phyloP scores from a whole-genome alignment of 1,140 invertebrate genomes.

The Stegodyphus dumicola region DNA sequence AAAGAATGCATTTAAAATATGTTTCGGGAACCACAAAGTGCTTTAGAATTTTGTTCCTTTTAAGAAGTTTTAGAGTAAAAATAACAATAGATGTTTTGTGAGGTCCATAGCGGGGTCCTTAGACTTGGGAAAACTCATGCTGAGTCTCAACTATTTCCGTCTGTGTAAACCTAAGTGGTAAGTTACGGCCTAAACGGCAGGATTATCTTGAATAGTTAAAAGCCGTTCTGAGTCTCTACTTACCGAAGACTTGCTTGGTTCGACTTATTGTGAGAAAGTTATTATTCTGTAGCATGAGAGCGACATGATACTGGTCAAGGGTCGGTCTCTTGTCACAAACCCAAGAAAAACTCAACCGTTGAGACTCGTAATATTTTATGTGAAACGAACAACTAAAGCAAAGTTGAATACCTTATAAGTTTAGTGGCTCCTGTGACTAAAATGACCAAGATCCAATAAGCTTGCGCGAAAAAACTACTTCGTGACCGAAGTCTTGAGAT shows the following conservation, averaged over 20 bases:
- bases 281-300: not conserved
- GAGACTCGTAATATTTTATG: too few species aligned
- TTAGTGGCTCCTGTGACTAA: too few species aligned
- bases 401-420: too few species aligned
- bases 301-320: not conserved
- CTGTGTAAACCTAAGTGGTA: slow-evolving; percentile 27
- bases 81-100: slow-evolving; percentile 35
- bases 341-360: not conserved
- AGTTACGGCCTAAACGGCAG: slow-evolving; percentile 47
- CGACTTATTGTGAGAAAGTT: not conserved
- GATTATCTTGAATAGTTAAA: slow-evolving; percentile 43
- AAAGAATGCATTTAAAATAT: slow-evolving; percentile 43
- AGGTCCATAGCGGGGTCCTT: not conserved
- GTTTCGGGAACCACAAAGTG: slow-evolving; percentile 44
- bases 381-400: too few species aligned
- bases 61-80: slow-evolving; percentile 37
- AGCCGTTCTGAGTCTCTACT: not conserved
- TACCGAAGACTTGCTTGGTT: not conserved
- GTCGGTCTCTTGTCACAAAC: not conserved
- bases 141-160: slow-evolving; percentile 40
- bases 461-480: too few species aligned
- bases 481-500: too few species aligned
- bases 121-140: slow-evolving; percentile 26
- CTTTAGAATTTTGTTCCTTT: slow-evolving; percentile 52
- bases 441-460: too few species aligned